These are phyloP conservation scores for Gnatocerus cornutus DNA, from an alignment of 2,888 invertebrate genomes.

Conservation along the genomic window DNA sequence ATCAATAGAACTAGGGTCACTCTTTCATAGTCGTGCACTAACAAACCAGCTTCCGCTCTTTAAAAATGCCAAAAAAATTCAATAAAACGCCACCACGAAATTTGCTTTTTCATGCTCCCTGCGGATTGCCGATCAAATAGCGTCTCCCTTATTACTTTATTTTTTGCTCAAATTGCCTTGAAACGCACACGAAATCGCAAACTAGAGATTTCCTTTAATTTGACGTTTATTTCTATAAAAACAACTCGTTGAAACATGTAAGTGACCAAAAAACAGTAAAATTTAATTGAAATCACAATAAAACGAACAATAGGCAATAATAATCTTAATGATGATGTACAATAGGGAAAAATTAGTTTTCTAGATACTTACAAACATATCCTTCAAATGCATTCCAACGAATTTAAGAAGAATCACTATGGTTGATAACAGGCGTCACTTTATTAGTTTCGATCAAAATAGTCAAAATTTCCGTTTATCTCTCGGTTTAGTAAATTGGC, in stretches of 20 bases:
- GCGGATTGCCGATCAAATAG: no score
- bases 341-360: no score
- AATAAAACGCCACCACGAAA: constrained; percentile 2
- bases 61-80: constrained; percentile 3
- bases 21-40: not conserved
- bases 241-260: not conserved
- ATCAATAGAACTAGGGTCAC: constrained; percentile 28
- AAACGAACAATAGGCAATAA: not conserved
- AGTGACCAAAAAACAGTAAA: not conserved
- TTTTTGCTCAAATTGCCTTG: not conserved
- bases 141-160: not conserved
- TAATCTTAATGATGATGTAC: no score
- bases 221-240: not conserved
- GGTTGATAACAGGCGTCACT: no score
- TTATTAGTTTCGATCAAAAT: no score
- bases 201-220: constrained; percentile 1
- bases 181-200: not conserved
- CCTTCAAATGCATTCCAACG: no score
- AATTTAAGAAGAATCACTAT: no score
- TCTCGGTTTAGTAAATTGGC: no score
- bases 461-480: no score
- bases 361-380: no score
- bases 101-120: no score
- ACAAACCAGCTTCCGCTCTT: constrained; percentile 2
- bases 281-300: not conserved